A percentile compares a stretch with the other conserved stretches of the same genome.
Conservation (phyloP, 2,113 vertebrate genomes). For the Casuarius casuarius region DNA sequence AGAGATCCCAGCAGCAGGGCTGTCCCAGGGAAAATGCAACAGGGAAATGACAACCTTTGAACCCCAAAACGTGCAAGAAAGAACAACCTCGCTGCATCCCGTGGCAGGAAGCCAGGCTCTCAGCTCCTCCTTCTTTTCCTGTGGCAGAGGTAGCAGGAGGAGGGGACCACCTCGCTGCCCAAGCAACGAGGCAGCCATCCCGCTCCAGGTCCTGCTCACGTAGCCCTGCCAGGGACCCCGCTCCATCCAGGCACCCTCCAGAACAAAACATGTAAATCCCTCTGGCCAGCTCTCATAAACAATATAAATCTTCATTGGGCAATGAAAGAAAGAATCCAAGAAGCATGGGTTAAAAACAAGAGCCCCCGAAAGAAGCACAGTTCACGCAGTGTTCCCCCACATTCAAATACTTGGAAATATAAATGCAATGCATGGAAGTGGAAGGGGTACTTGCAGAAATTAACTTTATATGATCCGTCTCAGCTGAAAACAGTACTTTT, state of each 20-base stretch:
- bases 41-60: neutral
- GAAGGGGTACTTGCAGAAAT: neutral
- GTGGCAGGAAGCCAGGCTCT: neutral
- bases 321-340: neutral
- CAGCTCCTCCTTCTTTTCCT: rapidly evolving
- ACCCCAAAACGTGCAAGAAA: neutral
- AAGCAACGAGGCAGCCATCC: neutral
- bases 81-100: neutral
- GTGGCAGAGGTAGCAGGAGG: neutral
- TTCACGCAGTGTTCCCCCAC: neutral
- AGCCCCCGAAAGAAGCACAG: neutral
- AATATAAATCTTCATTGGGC: neutral
- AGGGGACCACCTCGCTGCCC: rapidly evolving
- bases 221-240: neutral
- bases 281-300: neutral
- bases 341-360: neutral
- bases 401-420: neutral
- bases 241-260: neutral
- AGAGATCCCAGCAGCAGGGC: neutral
- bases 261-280: neutral
- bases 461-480: neutral
- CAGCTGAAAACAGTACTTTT: neutral
- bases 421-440: neutral
- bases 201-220: rapidly evolving
- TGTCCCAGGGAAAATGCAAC: neutral